These are phyloP conservation scores for Chrysodeixis includens DNA, from an alignment of 2,888 invertebrate species.

Conservation along the genomic window DNA sequence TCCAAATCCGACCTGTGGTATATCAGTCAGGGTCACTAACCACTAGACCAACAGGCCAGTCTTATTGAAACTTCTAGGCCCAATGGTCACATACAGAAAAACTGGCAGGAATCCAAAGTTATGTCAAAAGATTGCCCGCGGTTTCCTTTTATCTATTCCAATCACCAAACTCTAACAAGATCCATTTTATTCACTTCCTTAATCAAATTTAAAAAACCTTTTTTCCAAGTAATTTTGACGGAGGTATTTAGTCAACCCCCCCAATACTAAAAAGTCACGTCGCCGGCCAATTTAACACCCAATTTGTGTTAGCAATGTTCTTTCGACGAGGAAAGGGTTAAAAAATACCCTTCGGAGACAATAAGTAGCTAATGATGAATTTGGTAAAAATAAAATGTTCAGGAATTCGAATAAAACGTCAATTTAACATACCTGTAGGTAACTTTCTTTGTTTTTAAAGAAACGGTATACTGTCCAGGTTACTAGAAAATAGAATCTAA, in stretches of 20 bases:
- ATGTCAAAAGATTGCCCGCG: not conserved
- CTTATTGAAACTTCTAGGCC: too few species aligned
- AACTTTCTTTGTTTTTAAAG: not conserved
- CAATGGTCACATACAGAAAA: too few species aligned
- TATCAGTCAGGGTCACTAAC: too few species aligned
- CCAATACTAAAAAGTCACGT: constrained; percentile 77
- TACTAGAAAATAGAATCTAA: too few species aligned
- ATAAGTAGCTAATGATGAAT: constrained; percentile 33
- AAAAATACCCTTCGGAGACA: constrained; percentile 56
- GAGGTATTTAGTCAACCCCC: constrained; percentile 48
- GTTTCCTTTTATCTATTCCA: not conserved
- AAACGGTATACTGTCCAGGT: too few species aligned
- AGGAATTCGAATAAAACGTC: not conserved
- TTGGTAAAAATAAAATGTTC: constrained; percentile 13
- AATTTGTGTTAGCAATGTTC: constrained; percentile 72
- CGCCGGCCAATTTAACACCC: constrained; percentile 80
- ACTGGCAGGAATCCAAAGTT: not conserved
- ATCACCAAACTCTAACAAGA: not conserved
- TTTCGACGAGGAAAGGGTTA: constrained; percentile 61
- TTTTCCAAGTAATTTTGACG: constrained; percentile 32
- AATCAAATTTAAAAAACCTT: constrained; percentile 17
- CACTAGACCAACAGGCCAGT: too few species aligned
- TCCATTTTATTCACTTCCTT: constrained; percentile 22
- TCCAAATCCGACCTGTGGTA: too few species aligned
- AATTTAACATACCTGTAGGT: not conserved